These are phyloP conservation scores for Danionella cerebrum DNA, from an alignment of 2,113 vertebrate species.

Conservation along the genomic window DNA sequence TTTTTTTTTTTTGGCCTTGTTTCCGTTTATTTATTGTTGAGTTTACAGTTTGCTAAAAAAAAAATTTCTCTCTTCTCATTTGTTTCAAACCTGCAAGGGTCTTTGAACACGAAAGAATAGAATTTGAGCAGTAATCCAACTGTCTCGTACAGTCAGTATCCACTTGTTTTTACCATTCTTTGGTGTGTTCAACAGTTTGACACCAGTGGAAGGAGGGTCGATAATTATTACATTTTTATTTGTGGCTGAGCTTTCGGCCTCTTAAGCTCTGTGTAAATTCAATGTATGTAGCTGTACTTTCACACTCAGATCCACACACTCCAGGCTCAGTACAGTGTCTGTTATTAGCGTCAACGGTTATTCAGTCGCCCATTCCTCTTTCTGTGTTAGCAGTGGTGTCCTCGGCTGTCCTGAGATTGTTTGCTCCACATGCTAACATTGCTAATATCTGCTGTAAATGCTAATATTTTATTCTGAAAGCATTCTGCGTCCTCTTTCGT, in stretches of 20 bases:
- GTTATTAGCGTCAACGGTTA: neutral
- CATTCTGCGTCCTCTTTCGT: no score
- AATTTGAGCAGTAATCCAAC: no score
- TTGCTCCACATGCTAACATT: neutral
- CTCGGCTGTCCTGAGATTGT: neutral
- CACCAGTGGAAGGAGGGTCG: no score
- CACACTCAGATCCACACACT: neutral
- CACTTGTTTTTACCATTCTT: no score
- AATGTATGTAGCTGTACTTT: constrained; percentile 19
- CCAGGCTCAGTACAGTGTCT: constrained; percentile 15
- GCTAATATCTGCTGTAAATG: no score
- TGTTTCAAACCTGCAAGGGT: no score
- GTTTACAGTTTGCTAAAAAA: neutral
- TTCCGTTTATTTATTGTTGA: neutral
- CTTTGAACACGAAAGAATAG: no score
- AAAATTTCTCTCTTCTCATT: no score
- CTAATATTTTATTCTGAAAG: no score
- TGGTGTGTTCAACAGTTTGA: no score
- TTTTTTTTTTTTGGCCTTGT: constrained; percentile 5
- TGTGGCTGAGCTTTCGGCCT: constrained; percentile 35
- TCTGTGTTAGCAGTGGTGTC: neutral
- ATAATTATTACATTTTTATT: no score
- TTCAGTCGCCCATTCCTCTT: neutral
- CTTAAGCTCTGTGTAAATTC: constrained; percentile 42
- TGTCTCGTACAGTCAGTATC: no score